Conservation (phyloP, 1,140 invertebrate species). For the Zophobas morio region DNA sequence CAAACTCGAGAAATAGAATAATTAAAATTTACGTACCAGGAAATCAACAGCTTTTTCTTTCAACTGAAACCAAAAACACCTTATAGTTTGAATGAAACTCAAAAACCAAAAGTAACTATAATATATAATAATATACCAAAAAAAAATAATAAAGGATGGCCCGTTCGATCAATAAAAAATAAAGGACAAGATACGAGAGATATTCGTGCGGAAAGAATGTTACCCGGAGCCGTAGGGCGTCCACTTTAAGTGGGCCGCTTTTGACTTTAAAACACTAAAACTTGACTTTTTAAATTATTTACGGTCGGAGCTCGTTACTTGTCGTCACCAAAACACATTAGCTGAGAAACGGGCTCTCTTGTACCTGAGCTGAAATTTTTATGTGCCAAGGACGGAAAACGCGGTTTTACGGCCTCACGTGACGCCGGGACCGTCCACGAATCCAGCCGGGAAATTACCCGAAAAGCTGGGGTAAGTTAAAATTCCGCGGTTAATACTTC, state of each 20-base stretch:
- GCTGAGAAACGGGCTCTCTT: conserved; percentile 31
- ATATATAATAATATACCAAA: not conserved
- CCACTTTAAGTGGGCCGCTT: conserved; percentile 38
- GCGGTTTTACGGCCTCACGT: not conserved
- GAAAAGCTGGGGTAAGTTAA: too few species aligned
- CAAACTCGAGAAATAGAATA: conserved; percentile 31
- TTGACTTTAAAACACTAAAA: conserved; percentile 41
- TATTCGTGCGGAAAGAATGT: conserved; percentile 27
- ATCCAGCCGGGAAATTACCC: too few species aligned
- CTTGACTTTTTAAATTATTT: conserved; percentile 41
- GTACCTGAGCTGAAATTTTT: conserved; percentile 35
- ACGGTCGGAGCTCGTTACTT: conserved; percentile 40
- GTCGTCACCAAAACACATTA: conserved; percentile 41
- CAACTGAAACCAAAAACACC: conserved; percentile 63
- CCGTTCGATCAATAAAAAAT: conserved; percentile 16
- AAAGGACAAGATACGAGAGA: conserved; percentile 9
- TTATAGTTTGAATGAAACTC: conserved; percentile 40
- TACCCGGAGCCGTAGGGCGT: conserved; percentile 26
- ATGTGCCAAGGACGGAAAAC: not conserved
- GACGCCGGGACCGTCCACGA: too few species aligned
- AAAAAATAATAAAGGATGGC: conserved; percentile 14
- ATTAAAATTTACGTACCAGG: conserved; percentile 61
- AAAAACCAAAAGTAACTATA: conserved; percentile 6
- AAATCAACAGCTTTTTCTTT: conserved; percentile 64
- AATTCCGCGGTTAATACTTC: too few species aligned